Conservation (phyloP, 2,113 vertebrate species). For the Carollia perspicillata region DNA sequence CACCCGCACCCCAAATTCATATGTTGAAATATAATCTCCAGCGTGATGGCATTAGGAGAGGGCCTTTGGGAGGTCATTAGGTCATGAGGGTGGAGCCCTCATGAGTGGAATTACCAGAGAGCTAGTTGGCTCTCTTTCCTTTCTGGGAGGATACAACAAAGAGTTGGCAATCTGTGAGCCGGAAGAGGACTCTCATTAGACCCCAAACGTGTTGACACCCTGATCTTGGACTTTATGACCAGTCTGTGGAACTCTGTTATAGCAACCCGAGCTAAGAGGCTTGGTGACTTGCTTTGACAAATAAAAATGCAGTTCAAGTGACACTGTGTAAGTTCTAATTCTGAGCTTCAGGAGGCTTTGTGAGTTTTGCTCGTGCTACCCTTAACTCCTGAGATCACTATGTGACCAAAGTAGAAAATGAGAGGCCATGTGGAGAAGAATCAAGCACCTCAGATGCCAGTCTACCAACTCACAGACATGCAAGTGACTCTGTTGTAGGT, state of each 20-base stretch:
- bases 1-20: neutral
- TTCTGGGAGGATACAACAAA: neutral
- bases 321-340: neutral
- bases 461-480: neutral
- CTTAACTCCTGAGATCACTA: neutral
- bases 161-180: neutral
- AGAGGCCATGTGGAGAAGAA: neutral
- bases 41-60: neutral
- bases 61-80: neutral
- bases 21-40: neutral
- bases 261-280: neutral
- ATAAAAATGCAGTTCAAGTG: neutral
- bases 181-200: neutral
- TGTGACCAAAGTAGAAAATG: neutral
- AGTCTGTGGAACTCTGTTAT: neutral
- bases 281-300: neutral
- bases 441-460: neutral
- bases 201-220: neutral
- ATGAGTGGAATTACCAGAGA: neutral
- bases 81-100: neutral
- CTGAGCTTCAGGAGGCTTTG: neutral
- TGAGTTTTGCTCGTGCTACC: neutral
- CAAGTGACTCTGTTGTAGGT: neutral
- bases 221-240: neutral
- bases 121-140: neutral